Evolutionary conservation across 2,113 vertebrate genomes (phyloP).

Genomic region (Delphinus delphis): DNA sequence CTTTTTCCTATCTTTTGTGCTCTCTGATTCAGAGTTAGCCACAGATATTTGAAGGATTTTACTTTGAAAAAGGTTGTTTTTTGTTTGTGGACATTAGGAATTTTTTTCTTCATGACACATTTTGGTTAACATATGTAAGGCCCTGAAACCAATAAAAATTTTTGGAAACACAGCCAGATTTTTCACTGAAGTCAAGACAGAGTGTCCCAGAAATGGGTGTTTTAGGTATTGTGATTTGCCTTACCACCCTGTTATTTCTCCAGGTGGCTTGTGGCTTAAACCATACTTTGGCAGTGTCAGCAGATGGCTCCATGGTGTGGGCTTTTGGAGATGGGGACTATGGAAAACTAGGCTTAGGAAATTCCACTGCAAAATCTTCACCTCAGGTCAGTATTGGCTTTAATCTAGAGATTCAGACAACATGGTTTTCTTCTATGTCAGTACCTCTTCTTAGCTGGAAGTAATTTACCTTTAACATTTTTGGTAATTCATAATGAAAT

Average conservation of each 20-base stretch:
- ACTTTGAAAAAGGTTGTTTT: constrained; percentile 28
- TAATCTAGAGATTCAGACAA: neutral
- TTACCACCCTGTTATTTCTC: neutral
- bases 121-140: constrained; percentile 8
- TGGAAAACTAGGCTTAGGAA: constrained; percentile 90
- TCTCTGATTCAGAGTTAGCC: constrained; percentile 25
- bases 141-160: constrained; percentile 17
- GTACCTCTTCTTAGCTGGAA: constrained; percentile 31
- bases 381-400: constrained; percentile 85
- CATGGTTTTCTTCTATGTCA: neutral
- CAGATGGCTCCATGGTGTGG: constrained; percentile 91
- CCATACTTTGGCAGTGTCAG: constrained; percentile 89
- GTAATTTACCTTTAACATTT: constrained; percentile 27
- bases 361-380: constrained; percentile 91
- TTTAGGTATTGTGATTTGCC: neutral
- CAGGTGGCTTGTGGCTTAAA: constrained; percentile 92
- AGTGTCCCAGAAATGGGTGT: neutral
- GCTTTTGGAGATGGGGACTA: constrained; percentile 92
- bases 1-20: neutral
- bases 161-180: neutral
- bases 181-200: neutral
- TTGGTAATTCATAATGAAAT: constrained; percentile 8
- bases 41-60: constrained; percentile 44
- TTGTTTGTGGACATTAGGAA: neutral
- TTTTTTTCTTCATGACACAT: constrained; percentile 12